A percentile compares a stretch with the other conserved stretches of the same genome.
phyloP scores from a whole-genome alignment of 2,113 vertebrate species.

The Sceloporus tristichus region DNA sequence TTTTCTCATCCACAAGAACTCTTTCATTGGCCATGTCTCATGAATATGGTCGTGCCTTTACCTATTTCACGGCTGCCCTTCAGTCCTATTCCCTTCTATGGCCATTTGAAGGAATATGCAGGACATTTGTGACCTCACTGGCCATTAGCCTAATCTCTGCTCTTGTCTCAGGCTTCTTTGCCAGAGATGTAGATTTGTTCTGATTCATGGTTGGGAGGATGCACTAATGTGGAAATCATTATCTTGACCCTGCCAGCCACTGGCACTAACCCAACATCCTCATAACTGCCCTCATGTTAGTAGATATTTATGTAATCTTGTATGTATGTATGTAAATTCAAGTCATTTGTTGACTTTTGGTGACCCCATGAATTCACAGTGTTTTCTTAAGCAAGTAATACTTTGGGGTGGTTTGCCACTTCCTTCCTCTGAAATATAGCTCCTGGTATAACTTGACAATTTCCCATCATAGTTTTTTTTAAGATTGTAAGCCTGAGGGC shows the following conservation, averaged over 20 bases:
- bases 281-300: neutral
- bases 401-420: no score
- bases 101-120: neutral
- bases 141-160: neutral
- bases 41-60: neutral
- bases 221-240: neutral
- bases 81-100: neutral
- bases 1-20: neutral
- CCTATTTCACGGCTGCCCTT: neutral
- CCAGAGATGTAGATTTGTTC: neutral
- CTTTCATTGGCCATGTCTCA: neutral
- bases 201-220: neutral
- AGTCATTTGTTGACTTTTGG: no score
- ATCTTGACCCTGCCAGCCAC: neutral
- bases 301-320: neutral
- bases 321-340: no score
- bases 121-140: neutral
- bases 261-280: neutral
- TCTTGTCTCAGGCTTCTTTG: neutral
- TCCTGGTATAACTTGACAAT: no score
- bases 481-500: no score
- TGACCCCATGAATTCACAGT: no score
- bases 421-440: no score
- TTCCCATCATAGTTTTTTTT: no score
- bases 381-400: no score